Evolutionary conservation across 2,888 invertebrate species (phyloP).

Genomic region (Cryptus armator): DNA sequence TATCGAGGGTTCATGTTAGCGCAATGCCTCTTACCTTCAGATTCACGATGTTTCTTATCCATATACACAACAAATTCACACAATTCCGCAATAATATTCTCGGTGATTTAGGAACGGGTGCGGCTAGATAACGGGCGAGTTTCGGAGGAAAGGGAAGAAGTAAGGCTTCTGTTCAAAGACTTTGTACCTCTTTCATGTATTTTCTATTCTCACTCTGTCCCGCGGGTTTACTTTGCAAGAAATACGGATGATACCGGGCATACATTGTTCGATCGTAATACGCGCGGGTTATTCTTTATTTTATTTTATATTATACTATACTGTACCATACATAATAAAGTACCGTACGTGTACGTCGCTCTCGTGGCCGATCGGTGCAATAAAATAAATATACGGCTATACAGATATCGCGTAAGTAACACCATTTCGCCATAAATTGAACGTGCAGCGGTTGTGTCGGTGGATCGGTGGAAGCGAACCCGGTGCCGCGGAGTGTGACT

Average conservation of each 20-base stretch:
- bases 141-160: slow-evolving; percentile 14
- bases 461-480: slow-evolving; percentile 4
- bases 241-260: slow-evolving; percentile 20
- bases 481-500: slow-evolving; percentile 6
- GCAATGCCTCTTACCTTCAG: background rate
- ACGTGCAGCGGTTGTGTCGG: slow-evolving; percentile 41
- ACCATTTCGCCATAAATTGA: slow-evolving; percentile 67
- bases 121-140: slow-evolving; percentile 72
- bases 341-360: slow-evolving; percentile 53
- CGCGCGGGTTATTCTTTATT: slow-evolving; percentile 22
- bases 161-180: slow-evolving; percentile 41
- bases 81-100: slow-evolving; percentile 68
- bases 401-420: slow-evolving; percentile 72
- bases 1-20: slow-evolving; percentile 7
- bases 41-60: slow-evolving; percentile 13
- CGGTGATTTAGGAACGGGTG: slow-evolving; percentile 78
- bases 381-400: slow-evolving; percentile 69
- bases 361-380: slow-evolving; percentile 62
- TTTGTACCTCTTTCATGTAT: slow-evolving; percentile 44
- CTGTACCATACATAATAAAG: slow-evolving; percentile 47
- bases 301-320: slow-evolving; percentile 28
- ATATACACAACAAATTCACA: slow-evolving; percentile 17
- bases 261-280: slow-evolving; percentile 50
- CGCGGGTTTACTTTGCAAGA: slow-evolving; percentile 25
- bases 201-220: slow-evolving; percentile 42